Conservation (phyloP, 1,140 invertebrate genomes). For the Drosophila yakuba region DNA sequence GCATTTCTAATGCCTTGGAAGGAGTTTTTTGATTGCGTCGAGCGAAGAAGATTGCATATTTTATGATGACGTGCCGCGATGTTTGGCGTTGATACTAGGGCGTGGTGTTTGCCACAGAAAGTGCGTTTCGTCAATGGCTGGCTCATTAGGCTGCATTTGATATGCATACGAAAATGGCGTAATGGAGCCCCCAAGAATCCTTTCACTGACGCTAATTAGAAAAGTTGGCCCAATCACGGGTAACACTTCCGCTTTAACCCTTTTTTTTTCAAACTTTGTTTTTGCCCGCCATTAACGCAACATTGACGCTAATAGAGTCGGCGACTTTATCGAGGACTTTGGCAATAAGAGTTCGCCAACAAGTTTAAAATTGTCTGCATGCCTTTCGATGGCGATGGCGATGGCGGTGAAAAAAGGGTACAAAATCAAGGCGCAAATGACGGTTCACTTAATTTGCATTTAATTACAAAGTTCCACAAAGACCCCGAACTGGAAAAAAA, state of each 20-base stretch:
- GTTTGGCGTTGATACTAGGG: slow-evolving; percentile 41
- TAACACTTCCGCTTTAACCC: slow-evolving; percentile 41
- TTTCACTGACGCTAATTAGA: slow-evolving; percentile 67
- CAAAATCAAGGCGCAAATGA: slow-evolving; percentile 63
- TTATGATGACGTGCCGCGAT: slow-evolving; percentile 46
- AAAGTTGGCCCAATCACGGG: slow-evolving; percentile 60
- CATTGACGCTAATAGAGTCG: slow-evolving; percentile 67
- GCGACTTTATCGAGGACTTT: slow-evolving; percentile 60
- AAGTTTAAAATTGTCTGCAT: slow-evolving; percentile 66
- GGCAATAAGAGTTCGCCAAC: slow-evolving; percentile 59
- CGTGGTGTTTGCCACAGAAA: slow-evolving; percentile 38
- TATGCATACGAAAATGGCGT: slow-evolving; percentile 53
- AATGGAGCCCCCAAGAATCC: slow-evolving; percentile 13
- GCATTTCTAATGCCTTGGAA: slow-evolving; percentile 60
- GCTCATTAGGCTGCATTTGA: slow-evolving; percentile 51
- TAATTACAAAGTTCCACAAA: slow-evolving; percentile 72
- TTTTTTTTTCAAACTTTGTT: slow-evolving; percentile 6
- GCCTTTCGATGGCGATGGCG: slow-evolving; percentile 29
- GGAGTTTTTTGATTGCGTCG: slow-evolving; percentile 53
- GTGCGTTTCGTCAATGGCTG: slow-evolving; percentile 32
- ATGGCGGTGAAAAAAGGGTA: slow-evolving; percentile 43
- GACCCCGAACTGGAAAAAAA: slow-evolving; percentile 17
- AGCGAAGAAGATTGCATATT: slow-evolving; percentile 53
- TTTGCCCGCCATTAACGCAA: slow-evolving; percentile 55
- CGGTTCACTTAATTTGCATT: slow-evolving; percentile 77